phyloP scores from a whole-genome alignment of 2,888 invertebrate genomes.

The Epistrophe eligans region DNA sequence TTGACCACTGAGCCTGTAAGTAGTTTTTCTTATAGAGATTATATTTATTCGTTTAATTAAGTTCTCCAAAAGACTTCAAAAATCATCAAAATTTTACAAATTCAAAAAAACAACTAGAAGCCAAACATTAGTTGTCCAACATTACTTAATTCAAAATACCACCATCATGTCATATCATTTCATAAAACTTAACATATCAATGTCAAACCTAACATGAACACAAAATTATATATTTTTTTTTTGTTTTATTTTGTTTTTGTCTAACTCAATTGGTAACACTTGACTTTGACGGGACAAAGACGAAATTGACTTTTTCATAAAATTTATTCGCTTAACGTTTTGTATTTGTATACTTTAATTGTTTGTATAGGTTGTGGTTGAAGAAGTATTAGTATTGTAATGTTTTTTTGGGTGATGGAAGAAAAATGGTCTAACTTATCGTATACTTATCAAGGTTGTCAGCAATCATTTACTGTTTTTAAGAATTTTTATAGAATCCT shows the following conservation, averaged over 20 bases:
- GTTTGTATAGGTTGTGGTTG: slow-evolving; percentile 19
- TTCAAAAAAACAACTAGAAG: slow-evolving; percentile 54
- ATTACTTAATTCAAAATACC: slow-evolving; percentile 54
- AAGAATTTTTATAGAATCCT: too few species aligned
- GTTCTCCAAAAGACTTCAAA: slow-evolving; percentile 58
- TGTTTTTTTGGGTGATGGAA: slow-evolving; percentile 54
- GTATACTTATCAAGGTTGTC: neutral
- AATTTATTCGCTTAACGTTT: slow-evolving; percentile 5
- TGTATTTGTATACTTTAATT: neutral
- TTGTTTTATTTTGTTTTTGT: slow-evolving; percentile 9
- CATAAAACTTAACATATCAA: slow-evolving; percentile 41
- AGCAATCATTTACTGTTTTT: neutral
- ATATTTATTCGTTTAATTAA: neutral
- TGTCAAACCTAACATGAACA: slow-evolving; percentile 46
- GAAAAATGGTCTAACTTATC: neutral
- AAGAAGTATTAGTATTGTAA: slow-evolving; percentile 5
- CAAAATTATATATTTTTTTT: slow-evolving; percentile 25
- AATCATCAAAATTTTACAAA: slow-evolving; percentile 70
- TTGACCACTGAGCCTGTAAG: slow-evolving; percentile 78
- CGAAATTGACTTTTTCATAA: slow-evolving; percentile 31
- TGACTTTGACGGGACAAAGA: slow-evolving; percentile 63
- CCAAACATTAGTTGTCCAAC: slow-evolving; percentile 78
- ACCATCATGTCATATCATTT: slow-evolving; percentile 56
- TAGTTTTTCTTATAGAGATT: neutral
- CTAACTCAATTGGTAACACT: slow-evolving; percentile 72